Evolutionary conservation across 2,797 vertebrate genomes (phyloP), one percentile per base, ranked within the genome.

Genomic region (Apogon hyalosoma): DNA sequence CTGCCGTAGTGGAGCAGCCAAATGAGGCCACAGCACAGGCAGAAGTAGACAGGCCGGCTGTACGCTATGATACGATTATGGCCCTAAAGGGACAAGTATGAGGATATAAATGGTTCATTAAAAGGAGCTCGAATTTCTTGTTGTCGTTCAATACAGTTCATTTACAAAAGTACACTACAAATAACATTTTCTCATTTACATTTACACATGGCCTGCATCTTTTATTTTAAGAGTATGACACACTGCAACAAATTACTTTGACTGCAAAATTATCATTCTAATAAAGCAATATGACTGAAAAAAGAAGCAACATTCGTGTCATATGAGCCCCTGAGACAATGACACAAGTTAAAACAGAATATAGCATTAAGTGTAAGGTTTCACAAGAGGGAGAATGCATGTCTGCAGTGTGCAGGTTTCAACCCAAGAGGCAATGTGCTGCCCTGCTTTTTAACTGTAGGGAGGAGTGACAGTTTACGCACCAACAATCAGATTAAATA

Each of bases 31-130:
- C 97, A 99, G 93, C 98, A 99, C 77, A 98, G 90, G 92, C 98
- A 99, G 95, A 99, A 99, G 94, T 99, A 99, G 91, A 98, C 97
- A 51, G 98, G 98, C 87, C 98, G 95, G 93, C 98, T 99, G 93
- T 99, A 99, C 40, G 97, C 98, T 82, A 99, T 99, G 94, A 99
- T 97, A 66, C 97, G 97, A 80, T 99, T 99, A 86, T 99, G 98
- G 87, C 97, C 98, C 98, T 99, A 92, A 65, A 55, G 70, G 48
- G 51, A 84, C 10, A 38, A 56, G 52, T 12, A 52, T 0, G 18
- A 58, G n/a, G 41, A 55, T 15, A 52, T 6, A 51, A 65, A 53
- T n/a, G 39, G 43, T 39, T 11, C 9, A 24, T 46, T 67, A 51
- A 7, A 53, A 28, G 18, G 41, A 55, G 45, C 16, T 12, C 36